phyloP scores from a whole-genome alignment of 1,140 invertebrate genomes.

The Drosophila bocki region DNA sequence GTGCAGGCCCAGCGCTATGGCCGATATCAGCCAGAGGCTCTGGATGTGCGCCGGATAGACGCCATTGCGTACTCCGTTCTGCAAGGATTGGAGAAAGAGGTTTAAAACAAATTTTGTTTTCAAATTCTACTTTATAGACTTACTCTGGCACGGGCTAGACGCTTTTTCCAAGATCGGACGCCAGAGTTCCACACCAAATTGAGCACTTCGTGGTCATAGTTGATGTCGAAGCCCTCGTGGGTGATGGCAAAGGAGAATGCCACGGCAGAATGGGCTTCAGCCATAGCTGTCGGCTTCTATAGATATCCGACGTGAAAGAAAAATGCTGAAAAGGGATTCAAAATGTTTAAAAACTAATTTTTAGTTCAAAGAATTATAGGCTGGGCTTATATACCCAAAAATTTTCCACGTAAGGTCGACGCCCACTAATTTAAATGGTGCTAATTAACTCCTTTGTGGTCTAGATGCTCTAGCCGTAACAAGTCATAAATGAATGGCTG shows the following conservation, averaged over 20 bases:
- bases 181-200: slow-evolving; percentile 96
- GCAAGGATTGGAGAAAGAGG: slow-evolving; percentile 74
- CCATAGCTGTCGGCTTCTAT: slow-evolving; percentile 88
- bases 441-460: slow-evolving; percentile 33
- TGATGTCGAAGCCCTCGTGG: slow-evolving; percentile 98
- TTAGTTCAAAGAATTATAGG: neutral
- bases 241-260: slow-evolving; percentile 99
- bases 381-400: neutral
- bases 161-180: slow-evolving; percentile 96
- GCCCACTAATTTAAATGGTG: slow-evolving; percentile 6
- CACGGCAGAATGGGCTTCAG: slow-evolving; percentile 99
- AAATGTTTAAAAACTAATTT: neutral
- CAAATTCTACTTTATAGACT: slow-evolving; percentile 34
- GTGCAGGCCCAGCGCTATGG: slow-evolving; percentile 87
- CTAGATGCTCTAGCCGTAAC: slow-evolving; percentile 22
- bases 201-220: slow-evolving; percentile 97
- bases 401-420: slow-evolving; percentile 3
- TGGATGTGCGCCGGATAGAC: slow-evolving; percentile 97
- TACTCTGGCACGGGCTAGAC: slow-evolving; percentile 94
- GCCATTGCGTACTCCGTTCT: slow-evolving; percentile 98
- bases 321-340: slow-evolving; percentile 5
- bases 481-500: slow-evolving; percentile 2
- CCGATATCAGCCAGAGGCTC: slow-evolving; percentile 93
- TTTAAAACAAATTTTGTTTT: neutral
- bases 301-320: slow-evolving; percentile 27